These are phyloP conservation scores for Callionymus lyra DNA, from an alignment of 2,113 vertebrate genomes.

Conservation along the genomic window DNA sequence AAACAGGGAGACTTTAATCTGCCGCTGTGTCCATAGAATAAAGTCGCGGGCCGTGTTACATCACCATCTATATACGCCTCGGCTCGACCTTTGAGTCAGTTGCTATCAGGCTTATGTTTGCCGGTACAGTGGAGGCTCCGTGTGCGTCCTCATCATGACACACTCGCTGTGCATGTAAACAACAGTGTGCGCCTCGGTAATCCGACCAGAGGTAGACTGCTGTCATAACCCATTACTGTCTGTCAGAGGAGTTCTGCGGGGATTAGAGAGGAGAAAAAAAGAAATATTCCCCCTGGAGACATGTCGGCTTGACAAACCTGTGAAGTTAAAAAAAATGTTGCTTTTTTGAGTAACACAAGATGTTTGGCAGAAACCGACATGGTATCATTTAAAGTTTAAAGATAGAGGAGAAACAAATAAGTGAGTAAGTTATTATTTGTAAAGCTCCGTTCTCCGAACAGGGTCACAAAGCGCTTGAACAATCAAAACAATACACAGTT, in stretches of 20 bases:
- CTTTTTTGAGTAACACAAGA: no score
- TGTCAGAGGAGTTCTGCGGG: conserved; percentile 22
- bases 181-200: conserved; percentile 34
- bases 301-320: conserved; percentile 3
- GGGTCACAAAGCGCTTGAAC: no score
- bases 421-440: no score
- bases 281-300: conserved; percentile 4
- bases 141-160: conserved; percentile 21
- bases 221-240: conserved; percentile 42
- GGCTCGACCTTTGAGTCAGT: conserved; percentile 33
- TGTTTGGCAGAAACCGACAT: no score
- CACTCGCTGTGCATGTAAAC: conserved; percentile 40
- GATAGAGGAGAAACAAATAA: no score
- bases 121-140: conserved; percentile 13
- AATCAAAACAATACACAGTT: no score
- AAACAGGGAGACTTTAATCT: no score
- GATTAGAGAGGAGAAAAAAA: conserved; percentile 14
- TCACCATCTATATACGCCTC: conserved; percentile 1
- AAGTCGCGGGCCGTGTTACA: no score
- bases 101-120: conserved; percentile 15
- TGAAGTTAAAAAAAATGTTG: neutral
- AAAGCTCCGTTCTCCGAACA: no score
- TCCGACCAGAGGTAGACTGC: conserved; percentile 40
- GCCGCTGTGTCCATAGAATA: no score
- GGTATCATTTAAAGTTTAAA: no score